Evolutionary conservation across 2,888 invertebrate species (phyloP).

Genomic region (Pandemis heparana): DNA sequence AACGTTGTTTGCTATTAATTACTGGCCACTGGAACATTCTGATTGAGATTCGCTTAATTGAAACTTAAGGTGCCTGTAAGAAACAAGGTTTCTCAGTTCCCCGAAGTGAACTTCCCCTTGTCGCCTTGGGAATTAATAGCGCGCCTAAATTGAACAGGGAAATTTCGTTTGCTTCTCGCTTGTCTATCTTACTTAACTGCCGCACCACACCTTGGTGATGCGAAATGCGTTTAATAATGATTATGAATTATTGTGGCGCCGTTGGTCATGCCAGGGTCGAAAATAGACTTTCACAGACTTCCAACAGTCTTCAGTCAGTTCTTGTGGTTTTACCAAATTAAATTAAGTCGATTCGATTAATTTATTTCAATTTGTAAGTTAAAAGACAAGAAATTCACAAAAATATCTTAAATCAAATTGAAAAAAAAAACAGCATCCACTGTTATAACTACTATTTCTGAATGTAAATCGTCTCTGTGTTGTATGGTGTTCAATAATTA

Average conservation of each 20-base stretch:
- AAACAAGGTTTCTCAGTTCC: background rate
- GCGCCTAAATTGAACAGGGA: conserved; percentile 17
- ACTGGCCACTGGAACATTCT: conserved; percentile 8
- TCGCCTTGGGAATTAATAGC: conserved; percentile 29
- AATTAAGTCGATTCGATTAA: too few species aligned
- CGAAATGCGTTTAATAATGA: background rate
- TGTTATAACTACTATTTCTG: too few species aligned
- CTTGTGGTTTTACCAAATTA: too few species aligned
- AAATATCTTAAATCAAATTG: too few species aligned
- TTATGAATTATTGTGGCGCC: background rate
- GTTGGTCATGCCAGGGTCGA: background rate
- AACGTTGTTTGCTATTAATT: conserved; percentile 36
- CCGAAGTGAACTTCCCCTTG: conserved; percentile 8
- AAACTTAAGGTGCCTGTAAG: conserved; percentile 10
- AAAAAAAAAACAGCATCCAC: too few species aligned
- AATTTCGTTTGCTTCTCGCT: conserved; percentile 17
- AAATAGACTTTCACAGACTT: too few species aligned
- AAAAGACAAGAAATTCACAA: too few species aligned
- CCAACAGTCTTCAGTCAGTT: too few species aligned
- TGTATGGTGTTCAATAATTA: too few species aligned
- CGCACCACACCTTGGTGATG: background rate
- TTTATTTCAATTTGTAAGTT: too few species aligned
- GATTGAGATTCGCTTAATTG: conserved; percentile 26
- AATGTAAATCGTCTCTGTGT: too few species aligned
- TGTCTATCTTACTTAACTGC: conserved; percentile 26